These are phyloP conservation scores for Amphimallon solstitiale DNA, from an alignment of 2,888 invertebrate genomes.

Conservation along the genomic window DNA sequence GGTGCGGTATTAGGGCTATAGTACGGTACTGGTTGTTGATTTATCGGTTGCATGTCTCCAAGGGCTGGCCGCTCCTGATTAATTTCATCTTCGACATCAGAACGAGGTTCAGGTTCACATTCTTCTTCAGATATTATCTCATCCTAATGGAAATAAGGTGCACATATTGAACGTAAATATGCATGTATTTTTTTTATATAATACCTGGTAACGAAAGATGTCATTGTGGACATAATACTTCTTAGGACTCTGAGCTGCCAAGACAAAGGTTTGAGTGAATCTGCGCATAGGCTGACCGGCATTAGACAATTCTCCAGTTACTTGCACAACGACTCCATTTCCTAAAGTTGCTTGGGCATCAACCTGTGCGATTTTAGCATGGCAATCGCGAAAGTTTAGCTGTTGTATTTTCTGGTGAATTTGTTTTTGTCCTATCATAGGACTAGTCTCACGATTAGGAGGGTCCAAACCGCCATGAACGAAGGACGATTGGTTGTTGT, in stretches of 20 bases:
- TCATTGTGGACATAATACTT: constrained; percentile 99
- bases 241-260: constrained; percentile 95
- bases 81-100: constrained; percentile 75
- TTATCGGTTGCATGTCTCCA: constrained; percentile 48
- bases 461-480: constrained; percentile 92
- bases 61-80: constrained; percentile 48
- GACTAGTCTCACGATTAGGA: constrained; percentile 82
- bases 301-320: constrained; percentile 96
- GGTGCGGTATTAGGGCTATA: constrained; percentile 54
- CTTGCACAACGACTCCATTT: constrained; percentile 96
- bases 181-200: too few relatives aligned
- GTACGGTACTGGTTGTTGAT: constrained; percentile 53
- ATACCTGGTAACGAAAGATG: constrained; percentile 96
- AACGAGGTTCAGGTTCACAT: constrained; percentile 67
- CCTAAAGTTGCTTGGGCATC: constrained; percentile 95
- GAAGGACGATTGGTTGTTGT: constrained; percentile 95
- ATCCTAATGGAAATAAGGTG: constrained; percentile 55
- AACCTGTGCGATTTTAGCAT: constrained; percentile 97
- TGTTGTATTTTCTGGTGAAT: constrained; percentile 96
- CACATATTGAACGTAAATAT: too few relatives aligned
- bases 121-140: constrained; percentile 74
- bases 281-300: constrained; percentile 96
- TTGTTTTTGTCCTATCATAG: constrained; percentile 90
- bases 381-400: constrained; percentile 95
- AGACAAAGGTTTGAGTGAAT: constrained; percentile 97